Conservation (phyloP, 2,113 vertebrate genomes). For the Sminthopsis crassicaudata region DNA sequence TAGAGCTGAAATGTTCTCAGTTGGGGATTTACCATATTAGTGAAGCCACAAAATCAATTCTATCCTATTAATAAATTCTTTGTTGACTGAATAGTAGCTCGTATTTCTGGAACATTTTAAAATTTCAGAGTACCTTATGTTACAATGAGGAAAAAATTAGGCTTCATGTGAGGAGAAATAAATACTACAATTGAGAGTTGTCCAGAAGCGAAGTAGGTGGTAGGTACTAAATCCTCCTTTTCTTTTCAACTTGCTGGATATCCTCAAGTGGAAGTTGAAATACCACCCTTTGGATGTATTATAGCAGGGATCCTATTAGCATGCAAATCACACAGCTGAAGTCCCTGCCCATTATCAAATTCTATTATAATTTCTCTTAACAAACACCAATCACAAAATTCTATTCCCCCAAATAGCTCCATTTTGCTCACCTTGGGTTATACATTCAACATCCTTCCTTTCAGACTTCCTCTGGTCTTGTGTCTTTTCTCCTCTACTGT, state of each 20-base stretch:
- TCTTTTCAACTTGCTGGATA: background rate
- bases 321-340: background rate
- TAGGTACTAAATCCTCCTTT: background rate
- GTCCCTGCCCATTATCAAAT: background rate
- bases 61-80: background rate
- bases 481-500: background rate
- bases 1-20: background rate
- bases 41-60: background rate
- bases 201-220: background rate
- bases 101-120: background rate
- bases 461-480: background rate
- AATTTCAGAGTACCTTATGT: background rate
- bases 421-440: background rate
- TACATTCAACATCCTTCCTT: background rate
- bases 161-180: background rate
- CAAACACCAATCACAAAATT: background rate
- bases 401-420: background rate
- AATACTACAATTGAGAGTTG: background rate
- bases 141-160: background rate
- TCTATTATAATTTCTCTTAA: background rate
- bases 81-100: background rate
- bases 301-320: background rate
- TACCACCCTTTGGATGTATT: background rate
- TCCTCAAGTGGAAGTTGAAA: background rate
- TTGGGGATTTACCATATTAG: background rate